Percentiles rank a stretch among this genome's conserved stretches.
phyloP scores from a whole-genome alignment of 2,113 vertebrate genomes.

The Grammomys dolichurus region DNA sequence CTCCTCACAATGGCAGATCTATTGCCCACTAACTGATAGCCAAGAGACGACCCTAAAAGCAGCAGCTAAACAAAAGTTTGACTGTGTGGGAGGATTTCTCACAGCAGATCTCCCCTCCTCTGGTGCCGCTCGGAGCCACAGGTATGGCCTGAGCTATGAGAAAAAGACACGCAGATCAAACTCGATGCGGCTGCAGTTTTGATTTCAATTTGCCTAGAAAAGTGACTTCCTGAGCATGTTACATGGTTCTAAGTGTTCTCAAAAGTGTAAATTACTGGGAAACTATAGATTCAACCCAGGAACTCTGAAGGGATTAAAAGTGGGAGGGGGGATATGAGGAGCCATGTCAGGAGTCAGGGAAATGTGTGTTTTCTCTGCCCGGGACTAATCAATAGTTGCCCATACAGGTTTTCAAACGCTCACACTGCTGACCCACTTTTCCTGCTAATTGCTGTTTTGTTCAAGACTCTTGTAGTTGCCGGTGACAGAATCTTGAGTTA shows the following conservation, averaged over 20 bases:
- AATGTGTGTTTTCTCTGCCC: neutral
- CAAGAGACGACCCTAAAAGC: neutral
- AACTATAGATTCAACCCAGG: neutral
- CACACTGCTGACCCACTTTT: neutral
- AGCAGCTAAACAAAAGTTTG: neutral
- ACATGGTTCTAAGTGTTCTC: neutral
- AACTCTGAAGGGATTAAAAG: neutral
- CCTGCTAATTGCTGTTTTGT: neutral
- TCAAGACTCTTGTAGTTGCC: neutral
- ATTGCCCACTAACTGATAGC: neutral
- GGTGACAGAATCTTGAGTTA: conserved; percentile 3
- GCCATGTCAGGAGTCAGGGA: neutral
- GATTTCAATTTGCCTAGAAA: neutral
- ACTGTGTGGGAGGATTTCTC: neutral
- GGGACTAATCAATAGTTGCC: neutral
- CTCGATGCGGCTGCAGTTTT: neutral
- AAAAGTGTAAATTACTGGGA: neutral
- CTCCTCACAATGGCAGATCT: neutral
- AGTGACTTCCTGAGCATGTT: neutral
- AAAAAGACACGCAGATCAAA: neutral
- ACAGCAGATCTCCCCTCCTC: neutral
- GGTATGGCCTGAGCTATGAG: neutral
- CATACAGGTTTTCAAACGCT: neutral
- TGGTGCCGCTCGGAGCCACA: neutral
- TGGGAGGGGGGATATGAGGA: neutral